phyloP scores from a whole-genome alignment of 2,113 vertebrate species.

The Perca schrenkii region DNA sequence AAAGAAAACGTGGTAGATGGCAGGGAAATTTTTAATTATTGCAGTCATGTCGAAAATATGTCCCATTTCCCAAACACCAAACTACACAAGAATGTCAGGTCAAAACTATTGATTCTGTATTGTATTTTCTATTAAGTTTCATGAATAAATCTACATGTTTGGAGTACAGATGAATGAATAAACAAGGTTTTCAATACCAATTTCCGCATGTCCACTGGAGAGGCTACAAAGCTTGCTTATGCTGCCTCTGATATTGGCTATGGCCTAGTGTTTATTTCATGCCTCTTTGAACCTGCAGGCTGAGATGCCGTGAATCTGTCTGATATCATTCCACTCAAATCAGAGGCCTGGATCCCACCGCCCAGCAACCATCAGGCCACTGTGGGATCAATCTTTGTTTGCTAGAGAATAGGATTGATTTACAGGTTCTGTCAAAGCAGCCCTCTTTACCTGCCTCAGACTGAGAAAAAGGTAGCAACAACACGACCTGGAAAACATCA shows the following conservation, averaged over 20 bases:
- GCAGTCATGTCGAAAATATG: constrained; percentile 30
- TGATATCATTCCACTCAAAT: constrained; percentile 85
- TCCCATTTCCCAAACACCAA: constrained; percentile 42
- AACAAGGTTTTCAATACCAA: constrained; percentile 70
- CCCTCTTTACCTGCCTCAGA: constrained; percentile 77
- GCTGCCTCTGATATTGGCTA: constrained; percentile 73
- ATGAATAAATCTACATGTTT: constrained; percentile 64
- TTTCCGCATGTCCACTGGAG: constrained; percentile 62
- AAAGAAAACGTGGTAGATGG: background rate
- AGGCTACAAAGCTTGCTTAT: constrained; percentile 56
- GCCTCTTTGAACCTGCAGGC: constrained; percentile 82
- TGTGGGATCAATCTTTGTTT: constrained; percentile 86
- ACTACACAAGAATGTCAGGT: constrained; percentile 35
- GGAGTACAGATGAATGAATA: constrained; percentile 62
- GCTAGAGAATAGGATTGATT: constrained; percentile 83
- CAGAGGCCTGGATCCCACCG: constrained; percentile 74
- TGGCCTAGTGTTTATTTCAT: constrained; percentile 82
- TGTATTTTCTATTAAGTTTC: constrained; percentile 58
- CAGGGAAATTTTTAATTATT: constrained; percentile 23
- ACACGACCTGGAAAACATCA: constrained; percentile 74
- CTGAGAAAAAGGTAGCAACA: constrained; percentile 76
- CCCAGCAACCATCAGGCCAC: constrained; percentile 73
- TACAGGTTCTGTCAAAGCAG: constrained; percentile 85
- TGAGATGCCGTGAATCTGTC: constrained; percentile 78
- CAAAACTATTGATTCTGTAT: constrained; percentile 58